Percentiles rank a stretch among this genome's conserved stretches.
Conservation (phyloP, 2,888 invertebrate species). For the Halictus quadricinctus region DNA sequence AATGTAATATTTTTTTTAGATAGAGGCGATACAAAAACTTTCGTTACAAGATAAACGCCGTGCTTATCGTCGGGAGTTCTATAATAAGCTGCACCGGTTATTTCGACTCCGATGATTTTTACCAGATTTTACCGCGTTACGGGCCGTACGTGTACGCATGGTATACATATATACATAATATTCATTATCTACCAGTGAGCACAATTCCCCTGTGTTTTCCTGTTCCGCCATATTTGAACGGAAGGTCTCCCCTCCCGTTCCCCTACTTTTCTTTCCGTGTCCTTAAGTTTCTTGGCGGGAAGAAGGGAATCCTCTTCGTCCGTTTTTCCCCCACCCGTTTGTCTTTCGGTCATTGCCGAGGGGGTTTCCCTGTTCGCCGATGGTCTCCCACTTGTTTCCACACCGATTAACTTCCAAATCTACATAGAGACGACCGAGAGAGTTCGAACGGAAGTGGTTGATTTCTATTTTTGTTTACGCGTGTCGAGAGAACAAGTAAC, state of each 20-base stretch:
- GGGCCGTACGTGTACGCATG: neutral
- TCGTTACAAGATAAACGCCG: neutral
- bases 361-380: slow-evolving; percentile 24
- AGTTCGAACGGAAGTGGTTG: neutral
- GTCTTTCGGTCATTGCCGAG: slow-evolving; percentile 27
- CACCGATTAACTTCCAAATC: slow-evolving; percentile 17
- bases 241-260: slow-evolving; percentile 26
- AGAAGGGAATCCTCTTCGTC: slow-evolving; percentile 60
- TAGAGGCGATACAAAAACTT: neutral
- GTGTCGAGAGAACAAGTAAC: neutral
- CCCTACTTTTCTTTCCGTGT: slow-evolving; percentile 48
- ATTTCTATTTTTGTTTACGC: slow-evolving; percentile 12
- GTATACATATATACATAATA: neutral
- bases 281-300: slow-evolving; percentile 65
- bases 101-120: neutral
- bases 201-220: slow-evolving; percentile 50
- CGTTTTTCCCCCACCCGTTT: slow-evolving; percentile 43
- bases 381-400: slow-evolving; percentile 36
- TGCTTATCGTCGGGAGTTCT: neutral
- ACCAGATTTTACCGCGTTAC: neutral
- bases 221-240: slow-evolving; percentile 61
- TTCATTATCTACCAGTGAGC: neutral
- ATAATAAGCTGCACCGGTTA: slow-evolving; percentile 8
- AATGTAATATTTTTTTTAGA: neutral
- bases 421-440: neutral